These are phyloP conservation scores for Physella acuta DNA, from an alignment of 1,140 invertebrate species.

Conservation along the genomic window DNA sequence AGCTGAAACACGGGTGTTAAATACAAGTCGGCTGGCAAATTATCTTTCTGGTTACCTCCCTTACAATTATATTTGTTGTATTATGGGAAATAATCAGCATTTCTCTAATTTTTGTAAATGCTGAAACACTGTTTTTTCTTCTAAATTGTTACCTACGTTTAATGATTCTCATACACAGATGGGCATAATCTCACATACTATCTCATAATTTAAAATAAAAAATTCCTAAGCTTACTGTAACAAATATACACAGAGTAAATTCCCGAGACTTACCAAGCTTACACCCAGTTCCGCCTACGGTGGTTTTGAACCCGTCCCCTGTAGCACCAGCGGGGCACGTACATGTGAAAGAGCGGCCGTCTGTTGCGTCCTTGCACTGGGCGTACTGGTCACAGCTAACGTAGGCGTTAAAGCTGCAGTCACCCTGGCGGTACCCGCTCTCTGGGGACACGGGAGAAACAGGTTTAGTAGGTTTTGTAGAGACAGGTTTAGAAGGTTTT, in stretches of 20 bases:
- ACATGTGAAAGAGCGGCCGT: constrained; percentile 1
- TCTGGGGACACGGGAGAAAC: neutral
- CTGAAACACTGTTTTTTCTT: no score
- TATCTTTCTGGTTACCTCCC: neutral
- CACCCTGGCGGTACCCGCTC: neutral
- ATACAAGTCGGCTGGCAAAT: no score
- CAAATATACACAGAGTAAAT: no score
- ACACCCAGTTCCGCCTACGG: constrained; percentile 3
- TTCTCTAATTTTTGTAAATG: no score
- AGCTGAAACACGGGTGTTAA: neutral
- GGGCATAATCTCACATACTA: no score
- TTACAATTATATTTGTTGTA: neutral
- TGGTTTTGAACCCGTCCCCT: constrained; percentile 6
- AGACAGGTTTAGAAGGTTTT: no score
- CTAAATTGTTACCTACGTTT: no score
- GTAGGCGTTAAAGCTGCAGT: constrained; percentile 3
- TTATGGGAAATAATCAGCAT: no score
- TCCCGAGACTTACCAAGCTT: constrained; percentile 6
- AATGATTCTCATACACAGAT: no score
- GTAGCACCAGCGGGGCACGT: neutral
- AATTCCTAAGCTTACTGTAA: no score
- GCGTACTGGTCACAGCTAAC: constrained; percentile 2
- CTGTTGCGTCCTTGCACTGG: neutral
- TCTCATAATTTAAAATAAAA: no score
- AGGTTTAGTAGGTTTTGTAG: no score